These are phyloP conservation scores for Scolopax bukidnonensis DNA, from an alignment of 2,797 vertebrate species.

Conservation along the genomic window DNA sequence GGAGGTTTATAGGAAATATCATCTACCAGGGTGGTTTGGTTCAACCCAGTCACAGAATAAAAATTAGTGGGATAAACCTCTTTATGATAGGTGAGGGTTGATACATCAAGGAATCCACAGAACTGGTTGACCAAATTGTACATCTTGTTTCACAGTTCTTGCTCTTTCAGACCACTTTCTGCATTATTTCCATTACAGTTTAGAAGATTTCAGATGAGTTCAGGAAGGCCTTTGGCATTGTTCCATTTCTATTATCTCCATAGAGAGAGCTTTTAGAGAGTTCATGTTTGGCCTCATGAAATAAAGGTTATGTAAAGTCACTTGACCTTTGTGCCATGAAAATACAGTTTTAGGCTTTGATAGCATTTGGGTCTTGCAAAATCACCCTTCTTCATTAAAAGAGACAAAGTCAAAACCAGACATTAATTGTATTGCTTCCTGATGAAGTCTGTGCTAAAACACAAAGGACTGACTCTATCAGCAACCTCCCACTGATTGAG, in stretches of 20 bases:
- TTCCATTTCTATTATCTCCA: background rate
- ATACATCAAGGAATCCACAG: background rate
- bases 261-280: background rate
- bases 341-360: background rate
- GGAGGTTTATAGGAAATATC: background rate
- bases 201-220: background rate
- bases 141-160: background rate
- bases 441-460: background rate
- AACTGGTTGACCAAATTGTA: background rate
- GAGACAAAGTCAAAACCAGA: background rate
- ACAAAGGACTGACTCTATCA: background rate
- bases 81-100: background rate
- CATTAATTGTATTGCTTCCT: background rate
- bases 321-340: background rate
- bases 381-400: background rate
- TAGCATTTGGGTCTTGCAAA: background rate
- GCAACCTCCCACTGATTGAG: background rate
- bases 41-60: background rate
- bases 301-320: background rate
- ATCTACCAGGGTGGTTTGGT: background rate
- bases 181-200: background rate
- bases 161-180: background rate
- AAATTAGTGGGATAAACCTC: background rate
- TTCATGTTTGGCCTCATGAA: background rate
- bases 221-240: background rate